Base-by-base conservation (phyloP, 2,797 vertebrate species). In the Myoxocephalus aenaeus region DNA sequence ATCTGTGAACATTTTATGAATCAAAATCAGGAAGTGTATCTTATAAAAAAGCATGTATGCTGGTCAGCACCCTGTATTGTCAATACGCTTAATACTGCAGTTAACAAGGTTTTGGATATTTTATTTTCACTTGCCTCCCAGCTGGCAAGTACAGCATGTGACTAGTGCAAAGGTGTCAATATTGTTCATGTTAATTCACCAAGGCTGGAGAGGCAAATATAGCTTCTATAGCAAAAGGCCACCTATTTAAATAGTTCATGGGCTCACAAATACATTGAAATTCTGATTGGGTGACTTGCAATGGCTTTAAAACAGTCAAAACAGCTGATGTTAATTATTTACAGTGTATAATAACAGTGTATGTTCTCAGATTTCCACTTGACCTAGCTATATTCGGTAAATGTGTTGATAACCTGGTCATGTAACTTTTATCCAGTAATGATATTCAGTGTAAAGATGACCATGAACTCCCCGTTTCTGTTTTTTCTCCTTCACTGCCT, bases 1-100 rank as follows among this genome's bases (percentile, higher is more conserved):
- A 72, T 63, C 14, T 78, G 73, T 63, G 75, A n/a, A 65, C 80
- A 82, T 79, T 29, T n/a, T n/a, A n/a, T n/a, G n/a, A 65, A 82
- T 84, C 65, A 57, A 77, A 75, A 70, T 63, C 58, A 77, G 22
- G 15, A 46, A 56, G 74, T 77, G 20, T 22, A 48, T 80, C 62
- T 74, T 77, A 68, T 63, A 75, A 70, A 20, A 18, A 20, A 50
- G 18, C 6, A 7, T 64, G 67, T 10, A 53, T 64, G 70, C 64
- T 63, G 25, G 40, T 72, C 70, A 70, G 71, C 70, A 57, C 15
- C 50, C 67, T 42, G 57, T 40, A 65, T n/a, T 59, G 65, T 66
- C 82, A 78, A 70, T 73, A 27, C 62, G 57, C 51, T 57, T 12
- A 65, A 46, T 29, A 62, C 51, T 65, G 11, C 46, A 22, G 29